Conservation (phyloP, 2,113 vertebrate genomes). For the Xyrauchen texanus region DNA sequence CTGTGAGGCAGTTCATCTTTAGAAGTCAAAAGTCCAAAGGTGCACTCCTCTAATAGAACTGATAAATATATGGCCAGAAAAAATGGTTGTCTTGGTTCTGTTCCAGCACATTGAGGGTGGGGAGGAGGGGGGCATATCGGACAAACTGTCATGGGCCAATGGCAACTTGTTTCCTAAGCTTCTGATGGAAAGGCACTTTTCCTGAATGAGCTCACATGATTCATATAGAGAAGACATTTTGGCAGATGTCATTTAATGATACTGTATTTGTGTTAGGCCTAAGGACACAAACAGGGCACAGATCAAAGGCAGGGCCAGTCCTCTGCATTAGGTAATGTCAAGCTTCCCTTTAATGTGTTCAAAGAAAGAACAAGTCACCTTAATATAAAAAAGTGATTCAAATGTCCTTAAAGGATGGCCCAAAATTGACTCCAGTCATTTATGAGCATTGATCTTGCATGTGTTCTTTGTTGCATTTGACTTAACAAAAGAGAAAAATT, state of each 20-base stretch:
- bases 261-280: constrained; percentile 64
- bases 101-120: constrained; percentile 52
- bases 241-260: constrained; percentile 78
- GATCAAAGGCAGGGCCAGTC: constrained; percentile 43
- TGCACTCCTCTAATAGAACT: constrained; percentile 59
- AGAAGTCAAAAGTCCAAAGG: constrained; percentile 14
- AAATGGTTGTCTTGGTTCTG: constrained; percentile 52
- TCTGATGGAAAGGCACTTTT: constrained; percentile 74
- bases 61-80: constrained; percentile 65
- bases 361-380: constrained; percentile 3
- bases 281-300: constrained; percentile 34
- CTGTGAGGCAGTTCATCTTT: constrained; percentile 18
- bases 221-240: constrained; percentile 69
- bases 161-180: constrained; percentile 56
- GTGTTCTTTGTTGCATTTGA: background rate
- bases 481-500: background rate
- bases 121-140: constrained; percentile 65
- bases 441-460: background rate
- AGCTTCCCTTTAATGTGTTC: constrained; percentile 38
- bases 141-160: constrained; percentile 70
- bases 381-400: background rate
- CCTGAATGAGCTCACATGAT: constrained; percentile 64
- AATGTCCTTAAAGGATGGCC: background rate
- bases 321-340: constrained; percentile 35
- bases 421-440: background rate